phyloP scores from a whole-genome alignment of 2,888 invertebrate species.

The Drosophila hawaiiensis region DNA sequence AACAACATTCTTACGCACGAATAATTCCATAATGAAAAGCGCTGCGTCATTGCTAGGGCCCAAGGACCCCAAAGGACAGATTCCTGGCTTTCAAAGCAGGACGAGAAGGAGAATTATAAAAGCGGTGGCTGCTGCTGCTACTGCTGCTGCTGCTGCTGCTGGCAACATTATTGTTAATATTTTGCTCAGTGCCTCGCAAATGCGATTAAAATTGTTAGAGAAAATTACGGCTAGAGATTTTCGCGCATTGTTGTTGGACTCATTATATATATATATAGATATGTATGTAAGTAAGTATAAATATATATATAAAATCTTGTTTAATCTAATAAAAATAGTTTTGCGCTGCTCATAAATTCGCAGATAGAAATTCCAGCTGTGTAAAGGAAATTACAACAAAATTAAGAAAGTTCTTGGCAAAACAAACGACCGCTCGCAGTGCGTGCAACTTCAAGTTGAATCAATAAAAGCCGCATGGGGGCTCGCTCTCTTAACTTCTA shows the following conservation, averaged over 20 bases:
- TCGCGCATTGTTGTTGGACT: constrained; percentile 46
- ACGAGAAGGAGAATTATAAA: background rate
- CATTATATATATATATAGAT: constrained; percentile 3
- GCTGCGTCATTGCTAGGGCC: constrained; percentile 43
- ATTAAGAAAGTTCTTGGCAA: constrained; percentile 74
- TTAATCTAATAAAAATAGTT: constrained; percentile 82
- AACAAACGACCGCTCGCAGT: constrained; percentile 57
- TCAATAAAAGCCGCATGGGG: constrained; percentile 77
- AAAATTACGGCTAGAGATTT: constrained; percentile 73
- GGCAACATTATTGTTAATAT: constrained; percentile 75
- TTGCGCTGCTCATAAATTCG: constrained; percentile 72
- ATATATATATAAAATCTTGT: constrained; percentile 35
- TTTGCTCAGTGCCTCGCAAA: constrained; percentile 62
- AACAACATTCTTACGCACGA: constrained; percentile 79
- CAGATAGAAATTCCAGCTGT: constrained; percentile 82
- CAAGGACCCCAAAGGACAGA: constrained; percentile 30
- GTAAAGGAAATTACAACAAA: constrained; percentile 79
- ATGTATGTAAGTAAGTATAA: constrained; percentile 1
- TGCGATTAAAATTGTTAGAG: constrained; percentile 81
- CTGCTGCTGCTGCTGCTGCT: constrained; percentile 1
- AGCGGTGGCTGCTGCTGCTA: background rate
- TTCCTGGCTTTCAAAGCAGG: constrained; percentile 13
- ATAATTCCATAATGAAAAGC: constrained; percentile 79
- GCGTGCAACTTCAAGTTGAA: constrained; percentile 78
- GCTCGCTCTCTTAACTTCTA: constrained; percentile 27